Percentiles rank a stretch among this genome's conserved stretches.
Conservation (phyloP, 2,888 invertebrate species). For the Hyppa rectilinea region DNA sequence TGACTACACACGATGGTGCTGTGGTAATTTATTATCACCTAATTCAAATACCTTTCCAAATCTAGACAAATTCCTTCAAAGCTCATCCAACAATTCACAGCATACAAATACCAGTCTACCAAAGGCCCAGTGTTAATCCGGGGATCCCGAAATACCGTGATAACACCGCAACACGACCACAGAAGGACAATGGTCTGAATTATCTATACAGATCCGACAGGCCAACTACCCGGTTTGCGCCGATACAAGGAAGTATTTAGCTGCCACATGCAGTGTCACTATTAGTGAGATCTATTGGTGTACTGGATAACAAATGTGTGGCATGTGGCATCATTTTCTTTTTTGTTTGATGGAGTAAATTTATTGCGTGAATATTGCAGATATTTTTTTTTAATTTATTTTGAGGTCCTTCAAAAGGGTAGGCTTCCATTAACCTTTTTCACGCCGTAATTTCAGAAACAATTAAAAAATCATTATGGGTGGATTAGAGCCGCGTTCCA, state of each 20-base stretch:
- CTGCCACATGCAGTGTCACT: conserved; percentile 22
- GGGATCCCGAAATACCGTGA: conserved; percentile 39
- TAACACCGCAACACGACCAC: conserved; percentile 63
- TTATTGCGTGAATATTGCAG: not conserved
- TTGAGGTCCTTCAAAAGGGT: too few species aligned
- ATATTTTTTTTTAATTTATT: not conserved
- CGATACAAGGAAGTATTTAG: conserved; percentile 35
- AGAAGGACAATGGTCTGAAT: conserved; percentile 75
- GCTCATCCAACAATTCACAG: not conserved
- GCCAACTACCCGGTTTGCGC: conserved; percentile 52
- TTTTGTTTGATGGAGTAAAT: not conserved
- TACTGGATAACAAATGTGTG: conserved; percentile 1
- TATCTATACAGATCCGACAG: conserved; percentile 72
- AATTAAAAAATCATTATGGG: too few species aligned
- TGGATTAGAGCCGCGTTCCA: too few species aligned
- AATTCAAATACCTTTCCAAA: too few species aligned
- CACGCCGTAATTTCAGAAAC: too few species aligned
- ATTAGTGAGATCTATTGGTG: conserved; percentile 12
- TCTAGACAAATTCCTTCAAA: conserved; percentile 3
- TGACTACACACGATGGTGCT: not conserved
- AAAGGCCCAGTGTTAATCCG: conserved; percentile 42
- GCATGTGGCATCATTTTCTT: not conserved
- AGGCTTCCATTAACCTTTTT: too few species aligned
- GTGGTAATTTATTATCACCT: not conserved
- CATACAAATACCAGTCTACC: conserved; percentile 26